These are phyloP conservation scores for Colletes gigas DNA, from an alignment of 1,140 invertebrate species.

Conservation along the genomic window DNA sequence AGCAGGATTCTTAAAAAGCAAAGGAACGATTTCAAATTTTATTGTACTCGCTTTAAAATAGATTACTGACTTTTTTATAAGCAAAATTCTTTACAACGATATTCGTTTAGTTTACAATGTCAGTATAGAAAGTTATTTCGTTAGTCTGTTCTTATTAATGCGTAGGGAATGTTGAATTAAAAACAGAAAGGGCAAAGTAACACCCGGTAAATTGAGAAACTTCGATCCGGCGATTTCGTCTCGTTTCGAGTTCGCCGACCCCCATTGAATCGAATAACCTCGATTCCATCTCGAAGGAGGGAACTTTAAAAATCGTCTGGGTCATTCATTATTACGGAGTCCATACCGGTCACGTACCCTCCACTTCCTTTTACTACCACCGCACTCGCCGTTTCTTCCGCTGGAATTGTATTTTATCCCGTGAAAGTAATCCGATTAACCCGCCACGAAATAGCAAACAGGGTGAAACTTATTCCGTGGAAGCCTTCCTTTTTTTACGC, in stretches of 20 bases:
- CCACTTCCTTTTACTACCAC: not conserved
- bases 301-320: constrained; percentile 15
- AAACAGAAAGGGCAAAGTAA: not conserved
- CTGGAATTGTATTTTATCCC: constrained; percentile 8
- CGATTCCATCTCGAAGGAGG: not conserved
- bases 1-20: no score
- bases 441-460: constrained; percentile 3
- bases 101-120: no score
- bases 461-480: not conserved
- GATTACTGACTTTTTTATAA: no score
- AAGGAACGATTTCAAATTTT: no score
- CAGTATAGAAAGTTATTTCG: not conserved
- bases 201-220: constrained; percentile 34
- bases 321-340: constrained; percentile 9
- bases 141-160: not conserved
- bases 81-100: no score
- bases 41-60: no score
- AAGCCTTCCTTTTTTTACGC: not conserved
- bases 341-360: not conserved
- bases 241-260: not conserved
- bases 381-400: not conserved
- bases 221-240: constrained; percentile 23
- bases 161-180: constrained; percentile 7
- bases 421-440: constrained; percentile 17
- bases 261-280: constrained; percentile 2